Evolutionary conservation across 2,797 vertebrate genomes (phyloP).

Genomic region (Periophthalmus magnuspinnatus): DNA sequence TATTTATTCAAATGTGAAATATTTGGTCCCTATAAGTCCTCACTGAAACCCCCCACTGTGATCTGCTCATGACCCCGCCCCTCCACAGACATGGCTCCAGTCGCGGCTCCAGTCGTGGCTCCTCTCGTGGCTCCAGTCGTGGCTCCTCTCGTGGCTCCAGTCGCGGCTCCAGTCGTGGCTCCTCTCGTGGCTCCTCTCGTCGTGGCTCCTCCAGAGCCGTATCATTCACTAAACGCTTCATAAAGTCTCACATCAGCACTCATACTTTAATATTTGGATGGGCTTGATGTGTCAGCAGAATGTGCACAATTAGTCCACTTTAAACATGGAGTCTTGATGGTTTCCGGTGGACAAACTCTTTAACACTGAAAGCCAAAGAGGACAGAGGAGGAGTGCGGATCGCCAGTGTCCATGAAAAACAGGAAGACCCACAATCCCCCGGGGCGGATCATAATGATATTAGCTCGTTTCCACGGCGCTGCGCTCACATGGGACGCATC

Average conservation of each 20-base stretch:
- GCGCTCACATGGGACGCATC: slow-evolving; percentile 12
- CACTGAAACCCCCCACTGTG: background rate
- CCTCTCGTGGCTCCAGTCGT: too few relatives aligned
- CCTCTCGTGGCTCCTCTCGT: background rate
- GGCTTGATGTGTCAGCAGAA: background rate
- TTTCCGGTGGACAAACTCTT: slow-evolving; percentile 19
- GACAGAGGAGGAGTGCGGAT: slow-evolving; percentile 17
- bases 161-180: too few relatives aligned
- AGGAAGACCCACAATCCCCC: slow-evolving; percentile 29
- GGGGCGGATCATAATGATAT: slow-evolving; percentile 39
- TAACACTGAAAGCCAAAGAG: slow-evolving; percentile 3
- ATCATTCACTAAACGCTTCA: background rate
- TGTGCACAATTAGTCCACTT: background rate
- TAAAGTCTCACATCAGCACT: background rate
- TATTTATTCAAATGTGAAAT: too few relatives aligned
- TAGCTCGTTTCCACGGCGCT: slow-evolving; percentile 14
- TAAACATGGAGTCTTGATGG: slow-evolving; percentile 20
- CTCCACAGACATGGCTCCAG: too few relatives aligned
- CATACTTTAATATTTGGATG: background rate
- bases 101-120: too few relatives aligned
- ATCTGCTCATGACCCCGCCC: too few relatives aligned
- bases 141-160: background rate
- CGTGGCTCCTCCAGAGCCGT: background rate
- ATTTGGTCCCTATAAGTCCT: background rate
- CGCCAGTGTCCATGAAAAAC: slow-evolving; percentile 20